Percentiles rank a stretch among this genome's conserved stretches.
phyloP scores from a whole-genome alignment of 2,113 vertebrate genomes.

The Tragulus kanchil region DNA sequence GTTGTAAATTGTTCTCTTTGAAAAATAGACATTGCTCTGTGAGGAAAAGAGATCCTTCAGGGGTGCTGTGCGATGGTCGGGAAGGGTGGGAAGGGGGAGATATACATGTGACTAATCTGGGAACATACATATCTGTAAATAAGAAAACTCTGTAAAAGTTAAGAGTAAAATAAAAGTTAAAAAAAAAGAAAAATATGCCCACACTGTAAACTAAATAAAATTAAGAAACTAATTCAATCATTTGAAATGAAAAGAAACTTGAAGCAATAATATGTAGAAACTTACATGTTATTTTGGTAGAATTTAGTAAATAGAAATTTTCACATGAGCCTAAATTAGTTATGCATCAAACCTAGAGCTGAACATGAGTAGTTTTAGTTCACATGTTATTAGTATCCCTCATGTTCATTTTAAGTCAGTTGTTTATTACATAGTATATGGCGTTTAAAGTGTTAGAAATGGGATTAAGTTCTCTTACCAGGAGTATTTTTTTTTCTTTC shows the following conservation, averaged over 20 bases:
- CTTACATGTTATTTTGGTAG: not conserved
- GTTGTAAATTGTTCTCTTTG: conserved; percentile 28
- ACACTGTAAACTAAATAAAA: conserved; percentile 37
- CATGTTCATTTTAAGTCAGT: not conserved
- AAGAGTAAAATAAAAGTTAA: too few relatives aligned
- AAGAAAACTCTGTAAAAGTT: too few relatives aligned
- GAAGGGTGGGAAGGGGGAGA: too few relatives aligned
- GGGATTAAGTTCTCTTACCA: not conserved
- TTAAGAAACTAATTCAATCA: not conserved
- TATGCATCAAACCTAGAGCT: not conserved
- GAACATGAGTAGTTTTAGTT: not conserved
- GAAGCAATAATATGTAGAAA: not conserved
- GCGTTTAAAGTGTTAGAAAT: conserved; percentile 11
- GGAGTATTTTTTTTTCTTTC: not conserved
- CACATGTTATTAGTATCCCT: not conserved
- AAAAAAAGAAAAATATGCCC: not conserved
- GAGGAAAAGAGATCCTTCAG: too few relatives aligned
- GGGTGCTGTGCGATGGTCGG: too few relatives aligned
- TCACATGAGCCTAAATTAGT: conserved; percentile 6
- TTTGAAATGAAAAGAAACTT: conserved; percentile 39
- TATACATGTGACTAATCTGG: too few relatives aligned
- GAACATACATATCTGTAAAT: too few relatives aligned
- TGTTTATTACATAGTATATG: not conserved
- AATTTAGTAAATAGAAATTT: conserved; percentile 34
- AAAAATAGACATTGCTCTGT: not conserved